Evolutionary conservation across 2,113 vertebrate species (phyloP).

Genomic region (Nanorana parkeri): DNA sequence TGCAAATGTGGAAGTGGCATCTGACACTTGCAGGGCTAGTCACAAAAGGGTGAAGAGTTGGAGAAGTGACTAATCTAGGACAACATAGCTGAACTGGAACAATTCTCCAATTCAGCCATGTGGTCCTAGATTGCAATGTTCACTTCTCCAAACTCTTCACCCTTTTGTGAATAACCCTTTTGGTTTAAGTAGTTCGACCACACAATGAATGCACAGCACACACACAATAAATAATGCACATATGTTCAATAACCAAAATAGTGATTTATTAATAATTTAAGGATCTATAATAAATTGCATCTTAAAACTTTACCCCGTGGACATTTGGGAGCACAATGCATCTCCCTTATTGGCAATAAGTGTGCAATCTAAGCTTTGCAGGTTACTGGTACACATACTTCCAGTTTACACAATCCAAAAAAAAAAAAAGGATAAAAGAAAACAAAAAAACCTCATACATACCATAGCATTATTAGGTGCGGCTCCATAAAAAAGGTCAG

Average conservation of each 20-base stretch:
- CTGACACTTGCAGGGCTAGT: no score
- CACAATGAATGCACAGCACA: no score
- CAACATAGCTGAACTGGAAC: no score
- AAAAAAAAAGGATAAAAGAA: constrained; percentile 63
- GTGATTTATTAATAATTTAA: constrained; percentile 99
- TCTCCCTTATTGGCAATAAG: constrained; percentile 75
- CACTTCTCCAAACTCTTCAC: no score
- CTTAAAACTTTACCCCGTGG: constrained; percentile 74
- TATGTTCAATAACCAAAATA: constrained; percentile 94
- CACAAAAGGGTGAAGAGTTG: no score
- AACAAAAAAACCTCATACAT: constrained; percentile 67
- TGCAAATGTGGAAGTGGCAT: no score
- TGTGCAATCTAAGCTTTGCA: constrained; percentile 68
- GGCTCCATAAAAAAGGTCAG: constrained; percentile 85
- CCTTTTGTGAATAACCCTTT: no score
- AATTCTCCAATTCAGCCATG: no score
- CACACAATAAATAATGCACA: constrained; percentile 51
- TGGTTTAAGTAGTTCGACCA: no score
- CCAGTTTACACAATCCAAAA: constrained; percentile 73
- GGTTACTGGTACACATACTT: constrained; percentile 69
- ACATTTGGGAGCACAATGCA: constrained; percentile 65
- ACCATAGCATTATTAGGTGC: constrained; percentile 87
- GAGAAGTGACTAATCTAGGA: no score
- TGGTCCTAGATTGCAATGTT: no score
- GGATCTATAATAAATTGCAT: constrained; percentile 86